Base-by-base conservation (phyloP, 2,888 invertebrate genomes). In the Nomada ruficornis region DNA sequence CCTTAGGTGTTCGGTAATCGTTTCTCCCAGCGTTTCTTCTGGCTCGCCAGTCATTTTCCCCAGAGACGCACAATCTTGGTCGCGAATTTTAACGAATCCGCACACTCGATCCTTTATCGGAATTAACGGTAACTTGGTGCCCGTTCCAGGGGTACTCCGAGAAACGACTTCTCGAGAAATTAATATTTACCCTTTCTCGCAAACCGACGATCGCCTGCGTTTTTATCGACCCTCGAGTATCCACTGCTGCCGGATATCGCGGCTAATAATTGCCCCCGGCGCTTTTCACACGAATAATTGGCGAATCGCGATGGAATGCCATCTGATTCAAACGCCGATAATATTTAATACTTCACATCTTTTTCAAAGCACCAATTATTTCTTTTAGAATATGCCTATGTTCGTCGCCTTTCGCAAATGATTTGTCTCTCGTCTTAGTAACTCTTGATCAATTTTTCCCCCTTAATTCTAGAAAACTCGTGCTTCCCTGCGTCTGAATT, bases 1-100 rank as follows among this genome's bases (percentile, higher is more conserved):
- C n/a, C n/a, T n/a, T n/a, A n/a, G 69, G 52, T 60, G 68, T 68
- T 50, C 52, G 68, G 57, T 57, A 57, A 57, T 57, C 67, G 36
- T 77, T 84, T 86, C 77, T 82, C 82, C 73, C 80, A 36, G 11
- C 78, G 78, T 72, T 77, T 78, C 80, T 77, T 76, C 64, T 54
- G 42, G 29, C 52, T 47, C 69, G 69, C 44, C 29, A 62, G 59
- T 59, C 59, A 79, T 59, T 72, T 81, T 62, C 74, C 55, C 47
- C 68, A 23, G 18, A 29, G 54, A 64, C 79, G 64, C 69, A 52
- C 20, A 70, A 79, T 70, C 69, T 67, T 42, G 55, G 1, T 36
- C 20, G 50, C 29, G 71, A 77, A 71, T 80, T 80, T 77, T 80
- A 69, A 77, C 70, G 69, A 69, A 70, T 70, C 64, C 64, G 42